Evolutionary conservation across 2,797 vertebrate genomes (phyloP).

Genomic region (Diplodus sargus): DNA sequence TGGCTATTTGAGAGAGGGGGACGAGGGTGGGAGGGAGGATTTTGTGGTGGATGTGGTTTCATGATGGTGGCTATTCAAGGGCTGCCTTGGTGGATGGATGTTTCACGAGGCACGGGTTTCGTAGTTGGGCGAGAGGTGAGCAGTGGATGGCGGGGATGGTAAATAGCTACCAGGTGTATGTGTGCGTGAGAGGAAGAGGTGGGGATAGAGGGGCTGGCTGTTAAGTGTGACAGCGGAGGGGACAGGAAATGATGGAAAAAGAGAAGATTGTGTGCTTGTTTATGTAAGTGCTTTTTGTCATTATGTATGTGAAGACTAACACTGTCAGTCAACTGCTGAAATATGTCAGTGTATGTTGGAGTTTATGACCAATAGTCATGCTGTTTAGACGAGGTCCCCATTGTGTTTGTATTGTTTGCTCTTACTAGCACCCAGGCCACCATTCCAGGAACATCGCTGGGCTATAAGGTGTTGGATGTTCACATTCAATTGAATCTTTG

Average conservation of each 20-base stretch:
- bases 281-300: neutral
- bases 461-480: neutral
- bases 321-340: slow-evolving; percentile 11
- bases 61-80: slow-evolving; percentile 53
- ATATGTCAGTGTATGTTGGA: neutral
- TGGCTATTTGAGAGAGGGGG: slow-evolving; percentile 28
- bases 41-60: slow-evolving; percentile 72
- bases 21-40: neutral
- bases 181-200: slow-evolving; percentile 48
- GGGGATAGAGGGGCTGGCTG: slow-evolving; percentile 9
- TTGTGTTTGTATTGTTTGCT: slow-evolving; percentile 1
- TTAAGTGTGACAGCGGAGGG: slow-evolving; percentile 71
- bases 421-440: neutral
- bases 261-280: neutral
- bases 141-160: slow-evolving; percentile 60
- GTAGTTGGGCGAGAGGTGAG: slow-evolving; percentile 71
- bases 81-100: slow-evolving; percentile 53
- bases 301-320: neutral
- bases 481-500: too few relatives aligned
- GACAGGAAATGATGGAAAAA: slow-evolving; percentile 74
- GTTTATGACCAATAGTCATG: neutral
- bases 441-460: neutral
- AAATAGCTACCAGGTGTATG: slow-evolving; percentile 87
- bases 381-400: neutral
- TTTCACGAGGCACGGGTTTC: slow-evolving; percentile 75